Evolutionary conservation across 2,888 invertebrate species (phyloP), one percentile per base, ranked within the genome.

Genomic region (Polia nebulosa): DNA sequence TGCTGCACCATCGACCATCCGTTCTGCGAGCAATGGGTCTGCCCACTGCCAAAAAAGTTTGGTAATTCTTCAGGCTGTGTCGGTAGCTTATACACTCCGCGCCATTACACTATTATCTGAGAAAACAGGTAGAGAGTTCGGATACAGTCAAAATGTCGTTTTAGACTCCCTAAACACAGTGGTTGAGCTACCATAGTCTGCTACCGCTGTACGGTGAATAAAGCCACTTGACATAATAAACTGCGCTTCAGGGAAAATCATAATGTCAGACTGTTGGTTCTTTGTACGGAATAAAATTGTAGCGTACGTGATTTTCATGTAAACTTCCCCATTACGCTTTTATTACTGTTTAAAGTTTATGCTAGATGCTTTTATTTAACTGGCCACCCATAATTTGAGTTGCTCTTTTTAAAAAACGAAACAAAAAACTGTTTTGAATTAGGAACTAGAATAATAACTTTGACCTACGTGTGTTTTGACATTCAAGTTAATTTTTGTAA

Each of bases 281-380:
- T 52, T 22, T 44, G 52, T 51, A 32, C 45, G 9, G 0, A 56
- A 73, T 51, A 45, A 58, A 64, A 64, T 45, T 4, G 47, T 49
- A 13, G 13, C 44, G 20, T 34, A 63, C 66, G 65, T 78, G 74
- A 29, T 59, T 51, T 29, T 32, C 25, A 62, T 81, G 3, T 22
- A 25, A 73, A 68, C 25, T 41, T 47, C 7, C 47, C 22, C 32
- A 61, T 73, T 60, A 65, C 45, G 25, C 17, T 62, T 81, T 67
- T 52, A 55, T 66, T 55, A 9, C 15, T n/a, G 17, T 29, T 29
- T 5, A 29, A 29, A 7, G 3, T 29, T 5, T 1, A 39, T n/a
- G 0, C 25, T 56, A 52, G 11, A 41, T 9, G 39, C 17, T 53
- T 57, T 57, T 55, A 47, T 71, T 36, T 45, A 9, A 52, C 27